phyloP scores from a whole-genome alignment of 2,797 vertebrate genomes.

The Sebastes variabilis region DNA sequence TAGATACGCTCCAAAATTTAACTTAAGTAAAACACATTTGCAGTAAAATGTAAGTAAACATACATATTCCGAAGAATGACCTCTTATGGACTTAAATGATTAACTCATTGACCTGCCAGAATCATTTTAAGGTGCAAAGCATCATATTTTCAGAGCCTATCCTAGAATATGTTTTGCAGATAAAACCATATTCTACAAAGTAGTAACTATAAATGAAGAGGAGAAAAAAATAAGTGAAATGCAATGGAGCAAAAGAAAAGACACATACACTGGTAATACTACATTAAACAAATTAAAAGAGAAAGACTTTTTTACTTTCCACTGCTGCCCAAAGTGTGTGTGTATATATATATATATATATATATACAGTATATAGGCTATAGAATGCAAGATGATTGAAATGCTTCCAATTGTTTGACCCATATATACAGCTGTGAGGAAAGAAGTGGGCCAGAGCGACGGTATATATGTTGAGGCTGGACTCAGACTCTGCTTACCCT shows the following conservation, averaged over 20 bases:
- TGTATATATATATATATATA: too few relatives aligned
- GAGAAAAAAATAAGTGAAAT: too few relatives aligned
- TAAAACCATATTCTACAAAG: background rate
- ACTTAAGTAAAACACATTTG: background rate
- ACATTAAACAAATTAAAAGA: background rate
- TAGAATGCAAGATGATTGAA: background rate
- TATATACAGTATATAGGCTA: background rate
- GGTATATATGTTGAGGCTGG: constrained; percentile 10
- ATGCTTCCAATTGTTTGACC: constrained; percentile 35
- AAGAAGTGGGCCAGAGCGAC: constrained; percentile 32
- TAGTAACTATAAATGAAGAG: background rate
- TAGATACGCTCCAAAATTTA: background rate
- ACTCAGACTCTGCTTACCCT: constrained; percentile 64
- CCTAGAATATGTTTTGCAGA: background rate
- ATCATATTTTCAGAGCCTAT: background rate
- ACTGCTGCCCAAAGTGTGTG: background rate
- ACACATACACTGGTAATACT: background rate
- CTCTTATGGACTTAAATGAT: background rate
- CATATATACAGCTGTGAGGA: constrained; percentile 32
- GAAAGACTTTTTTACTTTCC: background rate
- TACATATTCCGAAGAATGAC: background rate
- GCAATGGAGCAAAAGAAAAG: background rate
- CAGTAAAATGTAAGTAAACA: background rate
- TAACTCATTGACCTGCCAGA: background rate
- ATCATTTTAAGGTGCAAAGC: background rate